Percentiles rank a stretch among this genome's conserved stretches.
Evolutionary conservation across 2,113 vertebrate genomes (phyloP).

Genomic region (Carassius gibelio): DNA sequence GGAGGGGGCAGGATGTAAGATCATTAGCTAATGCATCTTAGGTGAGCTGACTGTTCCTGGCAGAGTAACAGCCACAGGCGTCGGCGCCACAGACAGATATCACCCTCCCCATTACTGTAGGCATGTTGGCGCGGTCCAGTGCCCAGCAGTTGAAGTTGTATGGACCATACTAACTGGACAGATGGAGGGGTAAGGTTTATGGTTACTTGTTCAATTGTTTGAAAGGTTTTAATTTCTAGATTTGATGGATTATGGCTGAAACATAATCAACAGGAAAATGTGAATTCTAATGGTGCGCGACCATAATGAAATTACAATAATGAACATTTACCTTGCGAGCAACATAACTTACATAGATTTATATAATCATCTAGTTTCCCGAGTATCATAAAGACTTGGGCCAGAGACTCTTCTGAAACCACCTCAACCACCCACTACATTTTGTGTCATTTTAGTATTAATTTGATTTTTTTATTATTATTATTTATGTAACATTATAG

Average conservation of each 20-base stretch:
- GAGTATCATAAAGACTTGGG: background rate
- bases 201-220: background rate
- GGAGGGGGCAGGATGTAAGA: constrained; percentile 51
- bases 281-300: background rate
- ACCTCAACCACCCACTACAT: background rate
- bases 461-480: background rate
- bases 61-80: constrained; percentile 35
- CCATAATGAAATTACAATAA: too few species aligned
- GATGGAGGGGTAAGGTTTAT: background rate
- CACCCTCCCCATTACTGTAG: background rate
- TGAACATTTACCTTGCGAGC: background rate
- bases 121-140: background rate
- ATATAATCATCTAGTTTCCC: background rate
- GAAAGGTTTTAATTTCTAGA: background rate
- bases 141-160: background rate
- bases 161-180: background rate
- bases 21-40: constrained; percentile 57
- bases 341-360: background rate
- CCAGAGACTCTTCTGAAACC: background rate
- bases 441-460: background rate
- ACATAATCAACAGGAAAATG: background rate
- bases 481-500: background rate
- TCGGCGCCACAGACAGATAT: constrained; percentile 8
- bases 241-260: background rate
- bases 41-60: constrained; percentile 56